Percentiles rank a stretch among this genome's conserved stretches.
Evolutionary conservation across 2,888 invertebrate genomes (phyloP).

Genomic region (Myopa tessellatipennis): DNA sequence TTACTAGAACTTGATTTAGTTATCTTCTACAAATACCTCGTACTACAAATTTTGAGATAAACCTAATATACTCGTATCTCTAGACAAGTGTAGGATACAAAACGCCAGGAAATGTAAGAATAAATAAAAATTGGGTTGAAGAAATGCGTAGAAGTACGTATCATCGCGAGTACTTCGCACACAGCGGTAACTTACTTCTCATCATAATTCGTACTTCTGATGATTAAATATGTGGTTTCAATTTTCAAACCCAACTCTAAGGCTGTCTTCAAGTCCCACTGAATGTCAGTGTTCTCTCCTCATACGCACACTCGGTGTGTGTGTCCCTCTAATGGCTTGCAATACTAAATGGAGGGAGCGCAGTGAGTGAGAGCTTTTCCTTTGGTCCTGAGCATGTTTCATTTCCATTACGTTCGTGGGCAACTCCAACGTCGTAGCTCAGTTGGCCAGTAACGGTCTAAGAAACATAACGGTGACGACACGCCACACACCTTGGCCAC

Average conservation of each 20-base stretch:
- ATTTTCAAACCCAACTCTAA: background rate
- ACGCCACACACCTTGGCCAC: conserved; percentile 31
- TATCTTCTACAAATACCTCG: too few species aligned
- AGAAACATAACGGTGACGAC: conserved; percentile 30
- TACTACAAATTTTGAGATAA: too few species aligned
- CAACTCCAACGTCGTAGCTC: background rate
- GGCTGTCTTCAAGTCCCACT: background rate
- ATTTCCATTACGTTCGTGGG: background rate
- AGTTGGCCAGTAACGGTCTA: conserved; percentile 21
- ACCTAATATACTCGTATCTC: too few species aligned
- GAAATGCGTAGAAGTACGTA: too few species aligned
- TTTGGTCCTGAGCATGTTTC: background rate
- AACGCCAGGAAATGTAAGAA: too few species aligned
- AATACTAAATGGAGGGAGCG: background rate
- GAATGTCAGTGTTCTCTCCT: background rate
- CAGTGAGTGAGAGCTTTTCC: background rate
- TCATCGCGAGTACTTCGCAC: too few species aligned
- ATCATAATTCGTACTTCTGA: too few species aligned
- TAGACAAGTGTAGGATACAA: too few species aligned
- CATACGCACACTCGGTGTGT: background rate
- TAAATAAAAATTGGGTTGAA: too few species aligned
- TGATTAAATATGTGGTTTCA: background rate
- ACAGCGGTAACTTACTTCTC: too few species aligned
- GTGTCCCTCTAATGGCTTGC: background rate
- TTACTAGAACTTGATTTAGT: too few species aligned